phyloP scores from a whole-genome alignment of 2,797 vertebrate species.

The Falco cherrug region DNA sequence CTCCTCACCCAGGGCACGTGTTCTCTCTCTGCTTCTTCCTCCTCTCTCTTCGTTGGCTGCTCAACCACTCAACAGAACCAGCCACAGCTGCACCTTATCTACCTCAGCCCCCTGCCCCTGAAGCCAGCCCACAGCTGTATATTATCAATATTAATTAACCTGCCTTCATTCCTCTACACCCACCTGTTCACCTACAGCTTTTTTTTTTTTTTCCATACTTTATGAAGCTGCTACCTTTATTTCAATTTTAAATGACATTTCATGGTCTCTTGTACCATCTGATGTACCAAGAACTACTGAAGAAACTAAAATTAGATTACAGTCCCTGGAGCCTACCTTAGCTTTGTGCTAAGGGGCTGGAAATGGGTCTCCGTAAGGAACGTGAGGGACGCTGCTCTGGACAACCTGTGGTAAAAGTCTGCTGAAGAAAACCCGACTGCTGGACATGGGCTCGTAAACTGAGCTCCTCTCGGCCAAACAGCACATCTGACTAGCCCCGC shows the following conservation, averaged over 20 bases:
- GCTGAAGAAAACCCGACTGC: not conserved
- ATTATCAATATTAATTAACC: no score
- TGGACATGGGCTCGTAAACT: rapidly evolving
- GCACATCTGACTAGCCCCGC: not conserved
- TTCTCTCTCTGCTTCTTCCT: no score
- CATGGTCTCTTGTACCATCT: not conserved
- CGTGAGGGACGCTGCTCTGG: no score
- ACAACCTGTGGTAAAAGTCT: not conserved
- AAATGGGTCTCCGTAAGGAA: not conserved
- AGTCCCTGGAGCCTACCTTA: not conserved
- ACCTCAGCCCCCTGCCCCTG: no score
- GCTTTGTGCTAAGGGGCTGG: not conserved
- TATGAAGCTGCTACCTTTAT: not conserved
- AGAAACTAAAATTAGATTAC: not conserved
- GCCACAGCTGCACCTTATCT: no score
- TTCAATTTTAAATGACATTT: not conserved
- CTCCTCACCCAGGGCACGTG: no score
- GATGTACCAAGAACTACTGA: not conserved
- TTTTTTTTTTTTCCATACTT: not conserved
- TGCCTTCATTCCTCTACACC: no score
- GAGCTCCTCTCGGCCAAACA: not conserved
- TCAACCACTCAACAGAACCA: no score
- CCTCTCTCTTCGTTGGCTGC: no score
- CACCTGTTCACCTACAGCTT: not conserved
- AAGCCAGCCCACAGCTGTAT: no score